phyloP scores from a whole-genome alignment of 2,888 invertebrate genomes.

The Cylindroiulus punctatus region DNA sequence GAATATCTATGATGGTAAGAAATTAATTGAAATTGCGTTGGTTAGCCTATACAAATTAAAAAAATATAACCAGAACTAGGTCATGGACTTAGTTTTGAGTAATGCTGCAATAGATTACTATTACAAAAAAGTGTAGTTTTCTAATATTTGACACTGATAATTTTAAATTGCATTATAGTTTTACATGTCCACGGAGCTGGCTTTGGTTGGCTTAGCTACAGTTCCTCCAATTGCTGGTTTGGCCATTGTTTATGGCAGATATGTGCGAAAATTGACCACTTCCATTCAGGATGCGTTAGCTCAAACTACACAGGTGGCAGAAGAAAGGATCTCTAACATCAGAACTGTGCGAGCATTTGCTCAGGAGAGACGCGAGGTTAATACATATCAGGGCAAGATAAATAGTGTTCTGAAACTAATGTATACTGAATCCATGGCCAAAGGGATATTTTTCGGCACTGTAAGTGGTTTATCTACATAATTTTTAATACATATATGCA shows the following conservation, averaged over 20 bases:
- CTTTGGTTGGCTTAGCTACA: conserved; percentile 84
- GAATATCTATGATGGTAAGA: conserved; percentile 92
- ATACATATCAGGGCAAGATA: conserved; percentile 75
- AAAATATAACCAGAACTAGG: no score
- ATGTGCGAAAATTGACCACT: conserved; percentile 84
- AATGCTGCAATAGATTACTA: no score
- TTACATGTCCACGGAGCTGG: conserved; percentile 89
- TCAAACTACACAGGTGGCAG: conserved; percentile 77
- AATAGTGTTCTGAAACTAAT: conserved; percentile 79
- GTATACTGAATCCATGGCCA: conserved; percentile 86
- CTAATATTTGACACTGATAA: no score
- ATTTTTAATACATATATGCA: not conserved
- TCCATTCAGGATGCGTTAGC: conserved; percentile 75
- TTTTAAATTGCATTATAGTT: conserved; percentile 71
- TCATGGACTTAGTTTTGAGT: no score
- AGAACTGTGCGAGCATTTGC: conserved; percentile 93
- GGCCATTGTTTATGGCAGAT: conserved; percentile 76
- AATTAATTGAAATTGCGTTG: not conserved
- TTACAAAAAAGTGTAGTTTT: no score
- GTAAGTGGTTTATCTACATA: conserved; percentile 68
- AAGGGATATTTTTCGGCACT: conserved; percentile 90
- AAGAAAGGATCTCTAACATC: conserved; percentile 90
- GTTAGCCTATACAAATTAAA: no score
- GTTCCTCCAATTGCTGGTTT: conserved; percentile 90
- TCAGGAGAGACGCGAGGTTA: conserved; percentile 81